These are phyloP conservation scores for Fopius arisanus DNA, from an alignment of 1,140 invertebrate genomes.

Conservation along the genomic window DNA sequence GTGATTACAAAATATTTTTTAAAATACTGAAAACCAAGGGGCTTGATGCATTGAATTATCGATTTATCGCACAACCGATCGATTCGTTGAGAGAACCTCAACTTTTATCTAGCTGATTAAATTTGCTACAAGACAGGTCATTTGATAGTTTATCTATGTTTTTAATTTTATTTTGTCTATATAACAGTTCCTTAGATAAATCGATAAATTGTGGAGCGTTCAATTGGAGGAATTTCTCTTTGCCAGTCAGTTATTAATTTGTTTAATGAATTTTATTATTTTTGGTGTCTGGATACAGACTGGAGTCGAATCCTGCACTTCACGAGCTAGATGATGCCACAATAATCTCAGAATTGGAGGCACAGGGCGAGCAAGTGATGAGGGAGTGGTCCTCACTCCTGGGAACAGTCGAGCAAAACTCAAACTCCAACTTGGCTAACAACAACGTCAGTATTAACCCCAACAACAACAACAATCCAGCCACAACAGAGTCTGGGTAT, in stretches of 20 bases:
- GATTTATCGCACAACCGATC: not conserved
- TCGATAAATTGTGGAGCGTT: too few relatives aligned
- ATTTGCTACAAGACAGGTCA: too few relatives aligned
- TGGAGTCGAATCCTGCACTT: slow-evolving; percentile 61
- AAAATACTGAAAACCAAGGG: not conserved
- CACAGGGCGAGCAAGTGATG: slow-evolving; percentile 66
- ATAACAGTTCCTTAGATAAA: too few relatives aligned
- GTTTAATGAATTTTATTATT: not conserved
- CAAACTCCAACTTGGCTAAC: slow-evolving; percentile 54
- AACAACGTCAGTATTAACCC: slow-evolving; percentile 52
- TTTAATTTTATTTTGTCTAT: too few relatives aligned
- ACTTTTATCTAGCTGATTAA: too few relatives aligned
- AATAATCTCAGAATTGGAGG: slow-evolving; percentile 64
- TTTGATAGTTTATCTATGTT: too few relatives aligned
- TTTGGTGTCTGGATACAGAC: slow-evolving; percentile 44
- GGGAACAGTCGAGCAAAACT: slow-evolving; percentile 55
- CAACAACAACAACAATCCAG: slow-evolving; percentile 45
- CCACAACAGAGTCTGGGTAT: slow-evolving; percentile 55
- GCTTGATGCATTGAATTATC: not conserved
- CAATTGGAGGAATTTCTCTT: too few relatives aligned
- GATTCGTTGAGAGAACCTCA: too few relatives aligned
- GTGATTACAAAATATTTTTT: not conserved
- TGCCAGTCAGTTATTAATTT: too few relatives aligned
- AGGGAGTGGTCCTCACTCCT: slow-evolving; percentile 66
- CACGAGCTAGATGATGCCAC: slow-evolving; percentile 65